Evolutionary conservation across 2,888 invertebrate genomes (phyloP).

Genomic region (Monopis laevigella): DNA sequence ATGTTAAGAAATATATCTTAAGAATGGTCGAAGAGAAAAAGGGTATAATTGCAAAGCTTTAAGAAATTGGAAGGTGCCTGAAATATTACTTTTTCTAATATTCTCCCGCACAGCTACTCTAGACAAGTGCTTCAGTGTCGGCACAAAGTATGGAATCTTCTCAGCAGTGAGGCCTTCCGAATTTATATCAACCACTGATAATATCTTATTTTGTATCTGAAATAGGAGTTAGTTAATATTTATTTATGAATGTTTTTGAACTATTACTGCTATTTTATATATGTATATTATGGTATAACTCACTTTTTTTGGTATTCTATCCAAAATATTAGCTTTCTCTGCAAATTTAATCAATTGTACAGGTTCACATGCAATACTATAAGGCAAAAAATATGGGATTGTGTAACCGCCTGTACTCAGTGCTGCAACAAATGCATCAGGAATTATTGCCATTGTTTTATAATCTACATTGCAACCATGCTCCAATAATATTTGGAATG

Average conservation of each 20-base stretch:
- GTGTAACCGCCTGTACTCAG: slow-evolving; percentile 38
- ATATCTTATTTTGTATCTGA: slow-evolving; percentile 37
- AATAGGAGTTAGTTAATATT: slow-evolving; percentile 19
- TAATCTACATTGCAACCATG: slow-evolving; percentile 55
- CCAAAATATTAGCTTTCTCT: slow-evolving; percentile 27
- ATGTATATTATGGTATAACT: no score
- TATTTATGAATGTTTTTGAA: no score
- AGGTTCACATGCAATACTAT: slow-evolving; percentile 49
- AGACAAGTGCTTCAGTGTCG: slow-evolving; percentile 42
- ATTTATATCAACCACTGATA: slow-evolving; percentile 34
- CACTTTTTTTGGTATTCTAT: slow-evolving; percentile 35
- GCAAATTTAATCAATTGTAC: slow-evolving; percentile 35
- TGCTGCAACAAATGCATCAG: slow-evolving; percentile 50
- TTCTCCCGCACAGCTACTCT: slow-evolving; percentile 35
- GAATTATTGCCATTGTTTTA: slow-evolving; percentile 34
- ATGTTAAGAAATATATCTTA: slow-evolving; percentile 35
- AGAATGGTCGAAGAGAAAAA: slow-evolving; percentile 31
- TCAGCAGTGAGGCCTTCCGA: slow-evolving; percentile 26
- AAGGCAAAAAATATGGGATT: slow-evolving; percentile 37
- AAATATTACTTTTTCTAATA: slow-evolving; percentile 27
- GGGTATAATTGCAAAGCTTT: slow-evolving; percentile 33
- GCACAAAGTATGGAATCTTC: slow-evolving; percentile 27
- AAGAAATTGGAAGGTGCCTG: slow-evolving; percentile 34
- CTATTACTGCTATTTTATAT: no score
- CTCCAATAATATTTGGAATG: slow-evolving; percentile 43